phyloP scores from a whole-genome alignment of 2,113 vertebrate species.

The Sciurus niger region DNA sequence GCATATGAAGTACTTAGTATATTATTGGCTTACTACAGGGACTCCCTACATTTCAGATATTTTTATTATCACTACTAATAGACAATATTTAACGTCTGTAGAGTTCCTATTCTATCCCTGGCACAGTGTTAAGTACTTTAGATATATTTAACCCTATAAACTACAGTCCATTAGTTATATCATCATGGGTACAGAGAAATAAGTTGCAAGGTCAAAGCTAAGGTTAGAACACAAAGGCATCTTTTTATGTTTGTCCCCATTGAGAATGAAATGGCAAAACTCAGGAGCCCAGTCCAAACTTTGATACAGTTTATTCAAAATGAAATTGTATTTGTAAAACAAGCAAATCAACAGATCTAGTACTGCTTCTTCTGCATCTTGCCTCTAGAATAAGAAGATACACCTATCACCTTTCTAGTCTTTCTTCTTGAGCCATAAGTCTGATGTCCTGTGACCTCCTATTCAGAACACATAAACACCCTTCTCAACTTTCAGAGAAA shows the following conservation, averaged over 20 bases:
- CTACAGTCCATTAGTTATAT: not conserved
- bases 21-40: not conserved
- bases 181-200: not conserved
- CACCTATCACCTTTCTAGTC: not conserved
- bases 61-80: not conserved
- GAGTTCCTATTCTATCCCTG: not conserved
- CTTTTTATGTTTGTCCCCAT: not conserved
- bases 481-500: not conserved
- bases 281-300: not conserved
- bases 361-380: not conserved
- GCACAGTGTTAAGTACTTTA: not conserved
- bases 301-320: not conserved
- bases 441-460: not conserved
- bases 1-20: not conserved
- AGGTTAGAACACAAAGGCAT: not conserved
- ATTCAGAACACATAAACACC: not conserved
- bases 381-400: not conserved
- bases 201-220: not conserved
- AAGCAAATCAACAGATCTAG: not conserved
- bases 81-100: too few species aligned
- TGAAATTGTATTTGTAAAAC: not conserved
- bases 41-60: not conserved
- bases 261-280: not conserved
- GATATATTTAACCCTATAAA: not conserved
- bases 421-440: not conserved